phyloP scores from a whole-genome alignment of 2,797 vertebrate genomes.

The Tapera naevia region DNA sequence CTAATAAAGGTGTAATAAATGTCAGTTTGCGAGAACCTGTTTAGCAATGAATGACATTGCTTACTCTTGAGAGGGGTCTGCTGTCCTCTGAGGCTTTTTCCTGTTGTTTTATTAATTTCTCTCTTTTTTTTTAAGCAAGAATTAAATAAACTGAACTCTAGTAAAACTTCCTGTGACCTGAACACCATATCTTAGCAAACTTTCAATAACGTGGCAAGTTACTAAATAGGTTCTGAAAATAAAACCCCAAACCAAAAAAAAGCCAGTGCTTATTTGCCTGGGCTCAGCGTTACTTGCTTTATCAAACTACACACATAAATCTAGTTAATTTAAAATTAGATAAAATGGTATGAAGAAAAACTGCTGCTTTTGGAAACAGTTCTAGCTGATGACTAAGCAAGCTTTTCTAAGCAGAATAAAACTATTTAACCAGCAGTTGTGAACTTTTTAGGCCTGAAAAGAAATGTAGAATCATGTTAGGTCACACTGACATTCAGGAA shows the following conservation, averaged over 20 bases:
- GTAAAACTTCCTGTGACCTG: not conserved
- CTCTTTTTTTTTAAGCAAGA: not conserved
- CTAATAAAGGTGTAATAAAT: not conserved
- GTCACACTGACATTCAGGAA: not conserved
- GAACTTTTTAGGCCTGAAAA: not conserved
- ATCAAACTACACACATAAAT: not conserved
- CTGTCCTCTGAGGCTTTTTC: not conserved
- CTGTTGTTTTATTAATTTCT: not conserved
- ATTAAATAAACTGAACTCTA: not conserved
- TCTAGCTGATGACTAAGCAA: not conserved
- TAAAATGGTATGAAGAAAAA: not conserved
- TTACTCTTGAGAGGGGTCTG: not conserved
- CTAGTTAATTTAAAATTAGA: not conserved
- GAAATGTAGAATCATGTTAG: not conserved
- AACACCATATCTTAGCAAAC: not conserved
- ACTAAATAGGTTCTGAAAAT: not conserved
- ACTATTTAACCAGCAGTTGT: not conserved
- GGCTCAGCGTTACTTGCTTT: not conserved
- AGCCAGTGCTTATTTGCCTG: not conserved
- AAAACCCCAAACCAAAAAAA: not conserved
- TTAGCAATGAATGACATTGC: not conserved
- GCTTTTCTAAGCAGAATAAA: not conserved
- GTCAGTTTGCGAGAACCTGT: not conserved
- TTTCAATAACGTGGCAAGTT: not conserved
- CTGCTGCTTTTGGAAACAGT: not conserved